Base-by-base conservation (phyloP, 1,140 invertebrate species). In the Diploscapter pachys region DNA sequence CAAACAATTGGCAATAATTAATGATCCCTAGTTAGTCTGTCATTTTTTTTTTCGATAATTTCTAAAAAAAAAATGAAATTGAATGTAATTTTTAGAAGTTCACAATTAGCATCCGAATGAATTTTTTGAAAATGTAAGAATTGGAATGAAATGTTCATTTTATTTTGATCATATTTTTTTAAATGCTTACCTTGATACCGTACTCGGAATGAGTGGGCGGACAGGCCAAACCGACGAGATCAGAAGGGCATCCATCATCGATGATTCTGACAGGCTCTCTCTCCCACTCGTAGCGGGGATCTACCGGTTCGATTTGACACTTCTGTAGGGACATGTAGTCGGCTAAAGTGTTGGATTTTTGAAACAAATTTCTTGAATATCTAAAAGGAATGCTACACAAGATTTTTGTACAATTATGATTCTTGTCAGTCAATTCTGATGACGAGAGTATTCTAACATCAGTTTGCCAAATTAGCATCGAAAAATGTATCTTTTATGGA, bases 221-320 rank as follows among this genome's bases (percentile, higher is more conserved):
- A 62, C 83, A 85, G 8, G 85, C 83, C 9, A 85, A 72, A 31
- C 84, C 84, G 48, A 85, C 84, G 52, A 80, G 78, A 69, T 85
- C 83, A 8, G 83, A 81, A 53, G 84, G 83, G 66, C 83, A 85
- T 53, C 83, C 83, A 59, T 84, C 83, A 66, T 79, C 73, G 13
- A 83, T 75, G 57, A 84, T 85, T 13, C 77, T 74, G n/a, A 85
- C 67, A 51, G 83, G 83, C 65, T 85, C 83, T 57, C 83, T 83
- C 70, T 85, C 83, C 84, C 84, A 85, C 59, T 85, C 83, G 65
- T 85, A 83, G 53, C 71, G 69, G 50, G 80, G 79, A 67, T 79
- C 81, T 63, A 85, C 80, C 11, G 83, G 84, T 61, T 85, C 83
- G 13, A 86, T 84, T 78, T 85, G 83, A 69, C 83, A 85, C 3